Percentiles rank a stretch among this genome's conserved stretches.
phyloP scores from a whole-genome alignment of 92 coral and sea anemone genomes.

The Phymanthus crucifer region DNA sequence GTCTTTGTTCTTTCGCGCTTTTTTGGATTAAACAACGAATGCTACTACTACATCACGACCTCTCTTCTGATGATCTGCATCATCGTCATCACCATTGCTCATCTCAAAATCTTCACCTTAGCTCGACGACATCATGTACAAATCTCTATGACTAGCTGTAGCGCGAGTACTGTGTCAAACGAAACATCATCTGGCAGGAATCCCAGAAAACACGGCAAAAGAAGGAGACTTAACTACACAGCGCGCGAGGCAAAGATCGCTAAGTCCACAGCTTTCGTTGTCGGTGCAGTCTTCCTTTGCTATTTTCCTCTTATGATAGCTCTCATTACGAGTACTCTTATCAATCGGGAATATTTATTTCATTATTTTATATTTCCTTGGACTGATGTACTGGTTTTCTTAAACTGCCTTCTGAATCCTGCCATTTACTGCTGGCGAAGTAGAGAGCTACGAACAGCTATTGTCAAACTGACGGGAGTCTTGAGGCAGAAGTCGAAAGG shows the following conservation, averaged over 20 bases:
- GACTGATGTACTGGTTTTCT: constrained; percentile 42
- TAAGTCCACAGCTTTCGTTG: constrained; percentile 32
- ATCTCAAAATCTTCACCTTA: constrained; percentile 32
- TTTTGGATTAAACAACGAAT: constrained; percentile 11
- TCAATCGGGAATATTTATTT: constrained; percentile 12
- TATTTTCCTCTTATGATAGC: constrained; percentile 31
- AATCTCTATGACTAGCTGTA: constrained; percentile 26
- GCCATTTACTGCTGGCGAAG: constrained; percentile 64
- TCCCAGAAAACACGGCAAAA: not conserved
- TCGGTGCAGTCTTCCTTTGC: constrained; percentile 42
- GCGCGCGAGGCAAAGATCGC: constrained; percentile 48
- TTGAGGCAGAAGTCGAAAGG: not conserved
- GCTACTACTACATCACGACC: constrained; percentile 24
- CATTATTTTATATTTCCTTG: constrained; percentile 36
- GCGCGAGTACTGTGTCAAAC: not conserved
- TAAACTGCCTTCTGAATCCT: constrained; percentile 58
- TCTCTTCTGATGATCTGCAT: constrained; percentile 21
- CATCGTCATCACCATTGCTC: constrained; percentile 17
- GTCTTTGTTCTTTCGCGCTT: constrained; percentile 28
- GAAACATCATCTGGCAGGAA: not conserved
- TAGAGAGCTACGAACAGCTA: constrained; percentile 49
- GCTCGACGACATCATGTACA: constrained; percentile 43
- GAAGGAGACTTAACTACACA: constrained; percentile 13
- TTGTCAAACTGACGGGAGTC: constrained; percentile 6
- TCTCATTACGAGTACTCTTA: constrained; percentile 4